Evolutionary conservation across 2,113 vertebrate genomes (phyloP).

Genomic region (Elaphurus davidianus): DNA sequence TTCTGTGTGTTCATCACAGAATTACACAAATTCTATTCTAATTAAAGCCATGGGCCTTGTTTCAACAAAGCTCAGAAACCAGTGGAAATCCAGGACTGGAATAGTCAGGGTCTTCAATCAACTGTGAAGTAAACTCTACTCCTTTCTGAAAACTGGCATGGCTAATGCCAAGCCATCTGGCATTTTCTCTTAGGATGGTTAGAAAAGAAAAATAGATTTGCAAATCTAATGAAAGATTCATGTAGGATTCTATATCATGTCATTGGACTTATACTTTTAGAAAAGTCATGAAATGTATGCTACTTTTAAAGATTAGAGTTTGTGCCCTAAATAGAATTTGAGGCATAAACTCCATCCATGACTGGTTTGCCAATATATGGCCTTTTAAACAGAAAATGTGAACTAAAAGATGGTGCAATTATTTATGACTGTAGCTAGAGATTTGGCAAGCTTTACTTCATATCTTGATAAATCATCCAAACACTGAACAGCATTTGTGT

Average conservation of each 20-base stretch:
- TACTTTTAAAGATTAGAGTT: not conserved
- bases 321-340: conserved; percentile 41
- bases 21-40: not conserved
- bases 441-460: conserved; percentile 58
- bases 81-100: not conserved
- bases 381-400: conserved; percentile 51
- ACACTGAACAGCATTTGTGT: conserved; percentile 53
- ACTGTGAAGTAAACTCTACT: not conserved
- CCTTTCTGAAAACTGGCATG: not conserved
- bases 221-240: conserved; percentile 6
- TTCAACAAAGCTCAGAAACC: conserved; percentile 15
- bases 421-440: conserved; percentile 56
- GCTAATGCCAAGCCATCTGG: not conserved
- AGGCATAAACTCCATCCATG: not conserved
- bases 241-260: not conserved
- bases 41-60: not conserved
- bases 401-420: conserved; percentile 57
- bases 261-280: not conserved
- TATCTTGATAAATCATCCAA: conserved; percentile 63
- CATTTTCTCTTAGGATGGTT: not conserved
- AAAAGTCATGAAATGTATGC: not conserved
- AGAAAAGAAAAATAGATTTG: conserved; percentile 13
- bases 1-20: not conserved
- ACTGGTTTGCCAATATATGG: not conserved
- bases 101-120: not conserved